Evolutionary conservation across 2,797 vertebrate species (phyloP).

Genomic region (Morelia viridis): DNA sequence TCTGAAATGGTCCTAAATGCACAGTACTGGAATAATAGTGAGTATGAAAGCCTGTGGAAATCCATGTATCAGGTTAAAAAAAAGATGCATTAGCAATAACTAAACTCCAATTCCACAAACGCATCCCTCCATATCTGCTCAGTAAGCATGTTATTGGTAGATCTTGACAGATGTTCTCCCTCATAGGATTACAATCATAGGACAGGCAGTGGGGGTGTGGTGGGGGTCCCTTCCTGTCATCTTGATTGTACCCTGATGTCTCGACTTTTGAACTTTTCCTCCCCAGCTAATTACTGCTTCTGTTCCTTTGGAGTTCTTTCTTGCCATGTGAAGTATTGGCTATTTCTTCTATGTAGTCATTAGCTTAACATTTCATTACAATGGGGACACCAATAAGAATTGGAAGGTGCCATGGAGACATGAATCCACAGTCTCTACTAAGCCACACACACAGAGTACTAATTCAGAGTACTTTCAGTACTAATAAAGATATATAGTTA

Average conservation of each 20-base stretch:
- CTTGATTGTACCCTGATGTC: neutral
- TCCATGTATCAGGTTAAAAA: neutral
- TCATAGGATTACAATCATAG: neutral
- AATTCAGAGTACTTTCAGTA: no score
- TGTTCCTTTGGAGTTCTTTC: neutral
- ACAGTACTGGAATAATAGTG: neutral
- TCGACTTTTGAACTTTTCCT: neutral
- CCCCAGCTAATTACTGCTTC: neutral
- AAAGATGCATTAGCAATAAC: neutral
- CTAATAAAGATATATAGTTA: neutral
- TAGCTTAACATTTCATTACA: neutral
- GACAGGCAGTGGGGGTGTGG: neutral
- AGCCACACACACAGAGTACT: neutral
- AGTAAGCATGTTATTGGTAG: neutral
- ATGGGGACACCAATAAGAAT: neutral
- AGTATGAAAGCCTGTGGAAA: neutral
- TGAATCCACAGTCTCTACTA: neutral
- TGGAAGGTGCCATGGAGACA: neutral
- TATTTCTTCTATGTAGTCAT: neutral
- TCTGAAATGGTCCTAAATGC: neutral
- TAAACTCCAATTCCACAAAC: neutral
- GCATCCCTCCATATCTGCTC: neutral
- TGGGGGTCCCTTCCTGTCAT: neutral
- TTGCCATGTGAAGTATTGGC: neutral
- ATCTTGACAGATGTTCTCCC: neutral